These are phyloP conservation scores for Stichopus chloronotus DNA, from an alignment of 35 echinoderm and acorn worm species.

Conservation along the genomic window DNA sequence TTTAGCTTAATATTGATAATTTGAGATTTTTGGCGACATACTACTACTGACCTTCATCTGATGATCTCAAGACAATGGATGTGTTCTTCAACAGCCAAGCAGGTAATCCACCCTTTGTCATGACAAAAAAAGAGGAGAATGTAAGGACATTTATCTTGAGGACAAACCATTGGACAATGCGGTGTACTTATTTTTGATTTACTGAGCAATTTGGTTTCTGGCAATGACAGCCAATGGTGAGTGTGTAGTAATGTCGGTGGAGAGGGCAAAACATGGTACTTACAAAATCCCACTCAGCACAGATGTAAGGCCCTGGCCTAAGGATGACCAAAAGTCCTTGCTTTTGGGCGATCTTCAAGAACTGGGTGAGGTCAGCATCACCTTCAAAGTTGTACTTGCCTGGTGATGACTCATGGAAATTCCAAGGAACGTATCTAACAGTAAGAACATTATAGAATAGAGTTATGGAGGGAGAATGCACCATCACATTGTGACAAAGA, in stretches of 20 bases:
- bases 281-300: constrained; percentile 96
- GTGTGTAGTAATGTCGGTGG: no score
- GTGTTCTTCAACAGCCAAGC: constrained; percentile 66
- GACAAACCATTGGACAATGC: no score
- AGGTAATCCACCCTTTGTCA: constrained; percentile 79
- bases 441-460: background rate
- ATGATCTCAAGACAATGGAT: constrained; percentile 40
- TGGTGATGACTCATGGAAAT: constrained; percentile 82
- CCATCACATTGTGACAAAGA: no score
- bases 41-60: constrained; percentile 41
- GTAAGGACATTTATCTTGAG: background rate
- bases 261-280: background rate
- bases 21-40: no score
- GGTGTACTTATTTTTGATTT: no score
- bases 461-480: no score
- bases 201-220: no score
- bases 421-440: constrained; percentile 89
- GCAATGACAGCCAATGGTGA: no score
- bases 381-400: constrained; percentile 83
- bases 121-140: background rate
- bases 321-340: constrained; percentile 84
- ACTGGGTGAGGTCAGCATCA: constrained; percentile 61
- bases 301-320: constrained; percentile 90
- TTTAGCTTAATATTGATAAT: no score
- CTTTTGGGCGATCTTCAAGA: constrained; percentile 73